Percentiles rank a stretch among this genome's conserved stretches.
Conservation (phyloP, 2,888 invertebrate species). For the Keiferia lycopersicella region DNA sequence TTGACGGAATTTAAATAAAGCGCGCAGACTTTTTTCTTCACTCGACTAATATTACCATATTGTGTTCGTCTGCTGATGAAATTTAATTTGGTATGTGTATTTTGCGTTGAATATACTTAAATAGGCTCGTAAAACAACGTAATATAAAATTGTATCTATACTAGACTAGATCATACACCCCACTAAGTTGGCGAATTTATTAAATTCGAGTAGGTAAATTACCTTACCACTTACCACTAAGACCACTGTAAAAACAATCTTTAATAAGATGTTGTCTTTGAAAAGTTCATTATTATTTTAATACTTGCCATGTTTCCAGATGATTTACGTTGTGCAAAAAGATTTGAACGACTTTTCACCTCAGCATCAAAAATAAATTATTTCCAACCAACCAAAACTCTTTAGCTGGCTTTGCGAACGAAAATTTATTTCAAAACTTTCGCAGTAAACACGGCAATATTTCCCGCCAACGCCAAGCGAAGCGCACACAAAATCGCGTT, state of each 20-base stretch:
- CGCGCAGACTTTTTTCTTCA: slow-evolving; percentile 41
- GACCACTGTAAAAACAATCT: no score
- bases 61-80: slow-evolving; percentile 30
- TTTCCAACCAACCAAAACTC: slow-evolving; percentile 12
- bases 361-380: slow-evolving; percentile 7
- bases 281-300: not conserved
- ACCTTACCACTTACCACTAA: no score
- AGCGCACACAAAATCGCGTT: slow-evolving; percentile 15
- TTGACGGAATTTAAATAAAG: slow-evolving; percentile 73
- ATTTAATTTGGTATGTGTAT: slow-evolving; percentile 20
- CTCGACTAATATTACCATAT: slow-evolving; percentile 42
- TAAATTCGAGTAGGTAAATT: no score
- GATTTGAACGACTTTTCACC: slow-evolving; percentile 6
- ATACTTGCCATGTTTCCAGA: not conserved
- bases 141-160: not conserved
- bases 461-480: slow-evolving; percentile 23
- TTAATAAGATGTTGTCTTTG: no score
- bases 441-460: slow-evolving; percentile 17
- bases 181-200: no score
- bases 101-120: not conserved
- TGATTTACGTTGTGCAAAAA: not conserved
- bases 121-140: not conserved
- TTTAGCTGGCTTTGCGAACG: slow-evolving; percentile 16
- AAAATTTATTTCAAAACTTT: slow-evolving; percentile 21
- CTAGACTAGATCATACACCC: no score